Evolutionary conservation across 2,113 vertebrate genomes (phyloP), one percentile per base, ranked within the genome.

Genomic region (Paramisgurnus dabryanus): DNA sequence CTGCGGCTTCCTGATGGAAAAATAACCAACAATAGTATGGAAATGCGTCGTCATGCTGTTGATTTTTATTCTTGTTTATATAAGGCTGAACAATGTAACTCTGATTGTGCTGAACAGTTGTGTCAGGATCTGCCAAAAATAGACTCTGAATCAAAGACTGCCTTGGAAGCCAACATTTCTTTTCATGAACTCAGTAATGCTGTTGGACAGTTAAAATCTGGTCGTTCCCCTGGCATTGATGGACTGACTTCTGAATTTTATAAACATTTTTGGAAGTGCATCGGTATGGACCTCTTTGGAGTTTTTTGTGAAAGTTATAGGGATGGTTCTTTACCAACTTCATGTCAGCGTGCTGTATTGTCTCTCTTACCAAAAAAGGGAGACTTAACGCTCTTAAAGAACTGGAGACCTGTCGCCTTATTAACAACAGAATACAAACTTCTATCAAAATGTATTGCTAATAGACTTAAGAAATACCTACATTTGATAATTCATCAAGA

Each of bases 181-280:
- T 4, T 27, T 13, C 17, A 76, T 6, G 60, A 49, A 39, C 58
- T 76, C 41, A 17, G 6, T 18, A 49, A 2, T 76, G 58, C 73
- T 5, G 3, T 17, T 17, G 34, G 22, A 4, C 49, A 53, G 47
- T 27, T 70, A 6, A 15, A 4, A 11, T 55, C 49, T 11, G 68
- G 49, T 7, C 12, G 68, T 22, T 71, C 49, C 1, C 49, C 22
- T 7, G 22, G 49, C 18, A 22, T 72, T 39, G 69, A 58, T 40
- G 50, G 53, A 13, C 6, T 55, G 53, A 55, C 53, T 11, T 17
- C 53, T 15, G 53, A 55, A 17, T 55, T 55, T 57, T 57, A 40
- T 41, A 58, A 72, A 6, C 7, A 17, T 2, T 57, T 57, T 53
- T 72, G 50, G 69, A 69, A 93, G 58, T 49, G 70, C 5, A 86